These are phyloP conservation scores for Sesia bembeciformis DNA, from an alignment of 2,888 invertebrate species.

Conservation along the genomic window DNA sequence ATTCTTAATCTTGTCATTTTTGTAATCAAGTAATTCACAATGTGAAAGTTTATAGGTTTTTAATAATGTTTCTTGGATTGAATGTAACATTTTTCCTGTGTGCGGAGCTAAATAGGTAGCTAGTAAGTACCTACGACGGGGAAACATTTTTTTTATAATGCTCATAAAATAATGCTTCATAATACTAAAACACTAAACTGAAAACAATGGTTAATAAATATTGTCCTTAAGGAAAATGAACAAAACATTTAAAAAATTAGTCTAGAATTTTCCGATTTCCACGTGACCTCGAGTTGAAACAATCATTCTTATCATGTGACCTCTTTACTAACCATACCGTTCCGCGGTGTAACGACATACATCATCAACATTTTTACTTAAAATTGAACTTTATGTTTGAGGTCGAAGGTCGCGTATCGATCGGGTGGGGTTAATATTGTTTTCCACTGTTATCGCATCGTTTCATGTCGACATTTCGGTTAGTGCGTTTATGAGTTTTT, in stretches of 20 bases:
- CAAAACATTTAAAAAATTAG: background rate
- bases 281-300: constrained; percentile 46
- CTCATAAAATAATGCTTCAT: too few species aligned
- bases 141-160: too few species aligned
- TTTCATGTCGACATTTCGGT: constrained; percentile 48
- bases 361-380: constrained; percentile 1
- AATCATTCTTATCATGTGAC: constrained; percentile 59
- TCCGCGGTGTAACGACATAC: constrained; percentile 14
- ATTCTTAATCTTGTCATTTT: too few species aligned
- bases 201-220: too few species aligned
- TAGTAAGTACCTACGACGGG: too few species aligned
- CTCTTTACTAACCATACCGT: constrained; percentile 47
- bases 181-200: too few species aligned
- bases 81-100: too few species aligned
- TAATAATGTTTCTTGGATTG: too few species aligned
- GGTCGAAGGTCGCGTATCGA: constrained; percentile 17
- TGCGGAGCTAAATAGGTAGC: too few species aligned
- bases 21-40: too few species aligned
- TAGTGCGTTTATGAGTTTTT: constrained; percentile 22
- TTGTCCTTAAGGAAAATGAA: background rate
- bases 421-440: constrained; percentile 8
- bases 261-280: constrained; percentile 44
- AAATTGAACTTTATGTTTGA: constrained; percentile 19
- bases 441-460: constrained; percentile 45
- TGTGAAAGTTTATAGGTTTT: too few species aligned